Evolutionary conservation across 2,797 vertebrate species (phyloP), one percentile per base, ranked within the genome.

Genomic region (Microctenopoma stevenorrisi): DNA sequence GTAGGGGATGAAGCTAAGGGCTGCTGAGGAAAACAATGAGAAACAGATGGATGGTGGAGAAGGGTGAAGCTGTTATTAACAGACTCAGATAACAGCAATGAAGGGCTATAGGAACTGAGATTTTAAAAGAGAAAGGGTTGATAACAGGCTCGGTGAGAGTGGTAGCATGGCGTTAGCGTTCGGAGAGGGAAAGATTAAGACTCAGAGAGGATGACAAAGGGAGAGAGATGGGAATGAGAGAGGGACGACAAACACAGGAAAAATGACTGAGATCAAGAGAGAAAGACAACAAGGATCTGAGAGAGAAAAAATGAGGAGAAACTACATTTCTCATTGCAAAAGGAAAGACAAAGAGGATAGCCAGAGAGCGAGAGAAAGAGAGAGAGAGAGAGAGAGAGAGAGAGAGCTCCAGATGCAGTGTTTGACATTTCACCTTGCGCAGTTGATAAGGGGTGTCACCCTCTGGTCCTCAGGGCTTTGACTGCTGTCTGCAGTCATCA

Each of bases 401-500:
- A 74, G 82, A 71, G 85, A 67, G 83, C 83, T 84, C 88, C 70
- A 88, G 84, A 91, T 91, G 88, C 88, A 91, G 83, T 87, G 90
- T 90, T 90, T 90, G 92, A 93, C 91, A 91, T 88, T 92, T 93
- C 92, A 94, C 91, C 90, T 91, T 91, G 88, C 88, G 91, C 84
- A 91, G 88, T 90, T 93, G 91, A 93, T 93, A 89, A 93, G 91
- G 87, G 89, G 87, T 93, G 90, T 93, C 91, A 91, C 90, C 88
- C 88, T 86, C 84, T 82, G 88, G 87, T 90, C 91, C 90, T 91
- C 82, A 44, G 89, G 91, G 89, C 89, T 92, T 91, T 89, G 81
- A 89, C 86, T 92, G 89, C 89, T 91, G 89, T 91, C 89, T 91
- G 84, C 87, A 89, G 87, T 84, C 89, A 91, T 91, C 87, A 87